Conservation (phyloP, 2,797 vertebrate species). For the Yasuhikotakia modesta region DNA sequence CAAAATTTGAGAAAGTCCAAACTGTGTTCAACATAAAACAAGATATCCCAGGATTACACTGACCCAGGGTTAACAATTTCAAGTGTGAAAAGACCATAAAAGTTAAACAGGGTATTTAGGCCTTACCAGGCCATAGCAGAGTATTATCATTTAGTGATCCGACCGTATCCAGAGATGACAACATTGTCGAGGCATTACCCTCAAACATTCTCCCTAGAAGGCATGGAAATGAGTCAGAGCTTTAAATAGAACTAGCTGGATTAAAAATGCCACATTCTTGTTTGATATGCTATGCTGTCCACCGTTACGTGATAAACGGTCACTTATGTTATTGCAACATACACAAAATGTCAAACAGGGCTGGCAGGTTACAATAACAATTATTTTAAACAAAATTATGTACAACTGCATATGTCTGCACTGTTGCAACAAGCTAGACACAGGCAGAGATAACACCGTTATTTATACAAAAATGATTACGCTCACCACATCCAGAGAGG, state of each 20-base stretch:
- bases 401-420: not conserved
- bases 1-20: too few species aligned
- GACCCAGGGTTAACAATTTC: not conserved
- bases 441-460: not conserved
- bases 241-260: not conserved
- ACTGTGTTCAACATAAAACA: not conserved
- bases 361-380: constrained; percentile 1
- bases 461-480: not conserved
- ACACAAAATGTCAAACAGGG: not conserved
- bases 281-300: not conserved
- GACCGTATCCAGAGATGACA: constrained; percentile 90
- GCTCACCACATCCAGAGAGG: constrained; percentile 93
- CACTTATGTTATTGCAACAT: not conserved
- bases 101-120: not conserved
- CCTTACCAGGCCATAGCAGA: constrained; percentile 90
- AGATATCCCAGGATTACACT: not conserved
- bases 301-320: not conserved
- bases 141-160: constrained; percentile 84
- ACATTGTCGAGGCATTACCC: constrained; percentile 89
- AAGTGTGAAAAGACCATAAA: not conserved
- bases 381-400: not conserved
- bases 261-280: constrained; percentile 11
- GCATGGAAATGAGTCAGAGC: constrained; percentile 24
- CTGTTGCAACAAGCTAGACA: too few species aligned
- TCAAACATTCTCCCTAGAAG: constrained; percentile 92